A percentile compares a stretch with the other conserved stretches of the same genome.
These are phyloP conservation scores for Percopsis omiscomaycus DNA, from an alignment of 2,797 vertebrate species.

Conservation along the genomic window DNA sequence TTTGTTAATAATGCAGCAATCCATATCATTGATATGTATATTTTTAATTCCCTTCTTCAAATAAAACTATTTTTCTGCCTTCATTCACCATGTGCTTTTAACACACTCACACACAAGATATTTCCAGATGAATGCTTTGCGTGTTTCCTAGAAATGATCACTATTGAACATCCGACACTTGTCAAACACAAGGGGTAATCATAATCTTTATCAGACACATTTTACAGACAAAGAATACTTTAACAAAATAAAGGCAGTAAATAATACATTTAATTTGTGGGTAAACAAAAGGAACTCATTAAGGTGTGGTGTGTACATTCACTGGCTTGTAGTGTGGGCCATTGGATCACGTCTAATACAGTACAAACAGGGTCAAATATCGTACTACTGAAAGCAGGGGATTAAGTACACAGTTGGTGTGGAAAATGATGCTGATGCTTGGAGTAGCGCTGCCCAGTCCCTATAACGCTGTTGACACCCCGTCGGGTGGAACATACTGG, in stretches of 20 bases:
- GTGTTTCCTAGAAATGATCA: too few relatives aligned
- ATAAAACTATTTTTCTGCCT: conserved; percentile 58
- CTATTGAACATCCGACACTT: too few relatives aligned
- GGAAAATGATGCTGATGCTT: too few relatives aligned
- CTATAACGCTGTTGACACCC: too few relatives aligned
- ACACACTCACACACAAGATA: too few relatives aligned
- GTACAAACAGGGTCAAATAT: neutral
- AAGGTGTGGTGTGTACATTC: conserved; percentile 26
- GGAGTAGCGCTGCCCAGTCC: too few relatives aligned
- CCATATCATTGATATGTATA: conserved; percentile 25
- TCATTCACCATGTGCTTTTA: neutral
- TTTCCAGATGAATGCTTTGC: too few relatives aligned
- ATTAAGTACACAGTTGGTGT: neutral
- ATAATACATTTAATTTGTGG: neutral
- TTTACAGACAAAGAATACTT: conserved; percentile 1
- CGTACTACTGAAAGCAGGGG: neutral
- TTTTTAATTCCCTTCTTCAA: conserved; percentile 43
- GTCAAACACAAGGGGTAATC: neutral
- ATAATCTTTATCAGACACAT: neutral
- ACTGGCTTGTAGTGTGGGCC: conserved; percentile 6
- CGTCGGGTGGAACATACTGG: too few relatives aligned
- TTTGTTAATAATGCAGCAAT: conserved; percentile 8
- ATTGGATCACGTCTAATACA: neutral
- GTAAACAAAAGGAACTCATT: neutral
- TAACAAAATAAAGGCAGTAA: neutral